A percentile compares a stretch with the other conserved stretches of the same genome.
Conservation (phyloP, 1,140 invertebrate species). For the Aphaenogaster rudis region DNA sequence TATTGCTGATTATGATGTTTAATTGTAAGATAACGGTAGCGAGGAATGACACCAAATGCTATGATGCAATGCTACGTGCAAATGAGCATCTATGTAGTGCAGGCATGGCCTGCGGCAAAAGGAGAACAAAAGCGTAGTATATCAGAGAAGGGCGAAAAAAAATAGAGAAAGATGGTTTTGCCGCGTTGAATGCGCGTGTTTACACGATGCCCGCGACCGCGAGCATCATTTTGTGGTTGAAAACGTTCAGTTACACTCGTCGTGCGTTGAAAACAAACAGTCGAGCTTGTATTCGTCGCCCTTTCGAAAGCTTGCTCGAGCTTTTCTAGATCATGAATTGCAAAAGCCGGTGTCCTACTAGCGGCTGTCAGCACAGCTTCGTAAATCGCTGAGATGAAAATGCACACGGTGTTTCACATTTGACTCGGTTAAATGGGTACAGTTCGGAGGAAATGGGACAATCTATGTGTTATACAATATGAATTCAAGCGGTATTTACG, state of each 20-base stretch:
- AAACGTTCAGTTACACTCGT: conserved; percentile 69
- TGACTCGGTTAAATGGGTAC: conserved; percentile 5
- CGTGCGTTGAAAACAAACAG: conserved; percentile 61
- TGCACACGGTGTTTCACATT: conserved; percentile 4
- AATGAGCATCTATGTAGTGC: conserved; percentile 51
- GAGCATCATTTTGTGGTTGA: conserved; percentile 67
- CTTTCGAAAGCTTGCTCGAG: conserved; percentile 49
- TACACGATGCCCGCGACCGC: conserved; percentile 53
- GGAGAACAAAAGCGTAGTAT: conserved; percentile 38
- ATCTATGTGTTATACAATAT: conserved; percentile 6
- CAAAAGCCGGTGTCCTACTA: conserved; percentile 41
- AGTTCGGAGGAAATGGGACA: background rate
- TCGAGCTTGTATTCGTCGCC: conserved; percentile 32
- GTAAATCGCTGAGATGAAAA: conserved; percentile 61
- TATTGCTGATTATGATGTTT: conserved; percentile 35
- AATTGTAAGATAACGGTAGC: background rate
- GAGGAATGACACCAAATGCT: background rate
- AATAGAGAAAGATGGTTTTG: conserved; percentile 48
- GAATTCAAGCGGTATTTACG: background rate
- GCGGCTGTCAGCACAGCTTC: conserved; percentile 28
- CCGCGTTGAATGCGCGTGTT: conserved; percentile 56
- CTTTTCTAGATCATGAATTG: conserved; percentile 64
- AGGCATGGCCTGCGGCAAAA: conserved; percentile 18
- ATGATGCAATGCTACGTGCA: conserved; percentile 17
- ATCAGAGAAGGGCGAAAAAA: conserved; percentile 27